phyloP scores from a whole-genome alignment of 2,797 vertebrate genomes.

The Sebastes kiyomatsui region DNA sequence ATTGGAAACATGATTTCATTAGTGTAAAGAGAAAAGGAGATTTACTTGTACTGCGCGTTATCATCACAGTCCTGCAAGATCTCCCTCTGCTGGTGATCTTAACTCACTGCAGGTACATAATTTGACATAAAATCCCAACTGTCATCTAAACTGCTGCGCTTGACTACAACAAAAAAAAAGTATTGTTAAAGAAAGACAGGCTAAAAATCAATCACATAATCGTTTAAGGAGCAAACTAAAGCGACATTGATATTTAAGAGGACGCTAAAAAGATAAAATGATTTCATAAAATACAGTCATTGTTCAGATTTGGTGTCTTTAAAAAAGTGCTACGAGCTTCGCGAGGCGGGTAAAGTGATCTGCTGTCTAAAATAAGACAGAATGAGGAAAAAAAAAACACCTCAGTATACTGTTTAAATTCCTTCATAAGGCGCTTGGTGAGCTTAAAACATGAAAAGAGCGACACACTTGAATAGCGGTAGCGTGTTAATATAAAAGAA shows the following conservation, averaged over 20 bases:
- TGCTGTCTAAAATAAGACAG: constrained; percentile 59
- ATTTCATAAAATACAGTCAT: constrained; percentile 63
- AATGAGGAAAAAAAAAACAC: constrained; percentile 25
- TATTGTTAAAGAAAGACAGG: neutral
- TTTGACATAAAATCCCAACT: constrained; percentile 7
- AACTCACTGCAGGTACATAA: constrained; percentile 29
- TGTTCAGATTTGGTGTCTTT: constrained; percentile 68
- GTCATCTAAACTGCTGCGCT: constrained; percentile 11
- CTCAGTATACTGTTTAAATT: constrained; percentile 39
- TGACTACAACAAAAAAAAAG: constrained; percentile 3
- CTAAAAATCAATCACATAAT: constrained; percentile 32
- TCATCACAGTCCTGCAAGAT: constrained; percentile 9
- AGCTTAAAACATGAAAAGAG: constrained; percentile 56
- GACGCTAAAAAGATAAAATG: constrained; percentile 45
- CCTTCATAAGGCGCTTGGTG: constrained; percentile 80
- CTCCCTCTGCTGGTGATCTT: constrained; percentile 57
- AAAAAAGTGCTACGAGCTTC: constrained; percentile 75
- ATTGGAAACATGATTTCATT: constrained; percentile 22
- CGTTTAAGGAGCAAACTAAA: constrained; percentile 39
- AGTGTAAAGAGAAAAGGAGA: constrained; percentile 21
- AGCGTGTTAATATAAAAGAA: constrained; percentile 70
- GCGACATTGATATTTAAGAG: constrained; percentile 23
- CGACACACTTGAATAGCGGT: constrained; percentile 35
- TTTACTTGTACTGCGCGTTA: neutral
- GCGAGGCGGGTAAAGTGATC: constrained; percentile 65